Evolutionary conservation across 2,113 vertebrate species (phyloP), one percentile per base, ranked within the genome.

Genomic region (Brachyistius frenatus): DNA sequence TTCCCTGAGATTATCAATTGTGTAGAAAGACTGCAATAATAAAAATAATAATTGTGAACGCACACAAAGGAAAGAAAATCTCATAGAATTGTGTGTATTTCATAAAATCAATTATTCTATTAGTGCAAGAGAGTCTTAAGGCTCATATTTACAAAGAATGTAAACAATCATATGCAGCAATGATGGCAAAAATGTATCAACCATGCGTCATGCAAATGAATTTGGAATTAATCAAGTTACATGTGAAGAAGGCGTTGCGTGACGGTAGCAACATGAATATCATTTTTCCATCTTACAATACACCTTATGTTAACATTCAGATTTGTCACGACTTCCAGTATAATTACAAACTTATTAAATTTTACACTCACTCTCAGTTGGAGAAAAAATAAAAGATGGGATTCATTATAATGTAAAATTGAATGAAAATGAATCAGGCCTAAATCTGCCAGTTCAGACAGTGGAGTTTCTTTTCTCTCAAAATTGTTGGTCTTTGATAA

Each of bases 131-230:
- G 8, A 39, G 37, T 7, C 7, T 37, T 37, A 37, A 37, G 6
- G 39, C 3, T 5, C 53, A 30, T 62, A 52, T 85, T 76, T 41
- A 69, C 30, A 39, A 60, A 44, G 30, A 77, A 58, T 66, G 33
- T 36, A 67, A 80, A 70, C 46, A 66, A 30, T 56, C n/a, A 33
- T 13, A 64, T 56, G 36, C 13, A 55, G 16, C 7, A 55, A 44
- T 2, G 68, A 46, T 16, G 35, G 36, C 44, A 39, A 32, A 33
- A 80, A 49, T 16, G 10, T 39, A 74, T 85, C 47, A 80, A 16
- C 31, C 49, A 54, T 65, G n/a, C 64, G 37, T 41, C 2, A 30
- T 23, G 32, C 30, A 33, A 70, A 66, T 64, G 2, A 13, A 63
- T 66, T 35, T 63, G 41, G 11, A 69, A 52, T 67, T 2, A 55